Evolutionary conservation across 2,888 invertebrate genomes (phyloP).

Genomic region (Thysanoteuthis rhombus): DNA sequence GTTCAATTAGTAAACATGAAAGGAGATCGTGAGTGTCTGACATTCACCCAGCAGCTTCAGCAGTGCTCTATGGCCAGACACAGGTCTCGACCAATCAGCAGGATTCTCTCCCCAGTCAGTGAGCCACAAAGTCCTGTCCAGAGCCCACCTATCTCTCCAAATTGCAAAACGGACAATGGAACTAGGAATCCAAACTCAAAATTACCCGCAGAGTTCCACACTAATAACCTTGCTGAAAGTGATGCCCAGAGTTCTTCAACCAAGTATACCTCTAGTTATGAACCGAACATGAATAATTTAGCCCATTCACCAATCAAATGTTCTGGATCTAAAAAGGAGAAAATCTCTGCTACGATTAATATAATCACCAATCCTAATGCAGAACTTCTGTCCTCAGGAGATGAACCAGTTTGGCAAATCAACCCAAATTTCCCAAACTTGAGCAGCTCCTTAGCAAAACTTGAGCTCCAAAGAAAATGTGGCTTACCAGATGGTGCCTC

Average conservation of each 20-base stretch:
- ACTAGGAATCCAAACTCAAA: conserved; percentile 17
- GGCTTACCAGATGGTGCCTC: conserved; percentile 43
- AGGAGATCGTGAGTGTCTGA: conserved; percentile 70
- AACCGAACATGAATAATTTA: conserved; percentile 47
- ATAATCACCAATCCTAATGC: conserved; percentile 62
- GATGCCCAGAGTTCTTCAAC: conserved; percentile 20
- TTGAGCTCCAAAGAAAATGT: conserved; percentile 44
- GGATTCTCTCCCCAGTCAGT: conserved; percentile 73
- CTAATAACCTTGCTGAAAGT: conserved; percentile 21
- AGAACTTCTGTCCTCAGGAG: conserved; percentile 50
- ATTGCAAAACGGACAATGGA: conserved; percentile 58
- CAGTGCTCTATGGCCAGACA: conserved; percentile 77
- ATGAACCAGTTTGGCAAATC: conserved; percentile 63
- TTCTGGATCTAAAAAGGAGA: conserved; percentile 50
- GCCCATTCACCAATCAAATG: conserved; percentile 49
- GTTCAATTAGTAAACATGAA: conserved; percentile 42
- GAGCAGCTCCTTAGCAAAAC: conserved; percentile 45
- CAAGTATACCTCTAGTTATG: conserved; percentile 42
- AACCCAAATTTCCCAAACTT: conserved; percentile 54
- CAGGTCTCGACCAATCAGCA: conserved; percentile 75
- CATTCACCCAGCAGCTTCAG: conserved; percentile 92
- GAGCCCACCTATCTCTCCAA: conserved; percentile 82
- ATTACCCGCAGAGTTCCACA: conserved; percentile 28
- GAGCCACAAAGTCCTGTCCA: conserved; percentile 81
- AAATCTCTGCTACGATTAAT: conserved; percentile 57